These are phyloP conservation scores for Pemphigus obesinymphae DNA, from an alignment of 1,140 invertebrate species.

Conservation along the genomic window DNA sequence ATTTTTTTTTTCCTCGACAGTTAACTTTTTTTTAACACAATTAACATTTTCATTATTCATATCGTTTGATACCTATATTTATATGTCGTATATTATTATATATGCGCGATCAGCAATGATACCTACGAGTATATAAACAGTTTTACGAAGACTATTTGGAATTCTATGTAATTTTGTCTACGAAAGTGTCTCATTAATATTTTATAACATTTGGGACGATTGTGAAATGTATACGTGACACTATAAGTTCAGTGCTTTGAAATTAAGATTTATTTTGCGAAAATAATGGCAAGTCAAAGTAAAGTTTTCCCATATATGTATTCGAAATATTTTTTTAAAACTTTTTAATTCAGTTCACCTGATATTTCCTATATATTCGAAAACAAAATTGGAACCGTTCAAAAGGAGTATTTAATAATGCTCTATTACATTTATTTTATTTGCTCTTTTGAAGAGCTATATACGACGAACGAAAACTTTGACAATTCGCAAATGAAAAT, in stretches of 20 bases:
- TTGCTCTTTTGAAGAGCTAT: neutral
- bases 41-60: too few species aligned
- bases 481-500: neutral
- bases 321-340: neutral
- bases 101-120: too few species aligned
- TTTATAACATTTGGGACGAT: neutral
- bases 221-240: neutral
- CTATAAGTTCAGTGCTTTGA: neutral
- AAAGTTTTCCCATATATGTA: neutral
- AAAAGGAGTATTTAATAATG: neutral
- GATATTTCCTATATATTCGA: neutral
- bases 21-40: too few species aligned
- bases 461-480: neutral
- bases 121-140: too few species aligned
- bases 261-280: neutral
- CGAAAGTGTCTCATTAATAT: neutral
- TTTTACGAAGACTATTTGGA: too few species aligned
- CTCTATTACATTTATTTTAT: too few species aligned
- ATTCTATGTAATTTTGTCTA: neutral
- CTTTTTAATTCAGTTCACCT: neutral
- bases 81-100: too few species aligned
- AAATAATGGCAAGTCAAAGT: neutral
- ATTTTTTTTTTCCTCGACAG: too few species aligned
- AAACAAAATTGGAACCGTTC: neutral
- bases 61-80: too few species aligned